Percentiles rank a stretch among this genome's conserved stretches.
Evolutionary conservation across 92 coral and sea anemone species (phyloP).

Genomic region (Zoanthus solanderi): DNA sequence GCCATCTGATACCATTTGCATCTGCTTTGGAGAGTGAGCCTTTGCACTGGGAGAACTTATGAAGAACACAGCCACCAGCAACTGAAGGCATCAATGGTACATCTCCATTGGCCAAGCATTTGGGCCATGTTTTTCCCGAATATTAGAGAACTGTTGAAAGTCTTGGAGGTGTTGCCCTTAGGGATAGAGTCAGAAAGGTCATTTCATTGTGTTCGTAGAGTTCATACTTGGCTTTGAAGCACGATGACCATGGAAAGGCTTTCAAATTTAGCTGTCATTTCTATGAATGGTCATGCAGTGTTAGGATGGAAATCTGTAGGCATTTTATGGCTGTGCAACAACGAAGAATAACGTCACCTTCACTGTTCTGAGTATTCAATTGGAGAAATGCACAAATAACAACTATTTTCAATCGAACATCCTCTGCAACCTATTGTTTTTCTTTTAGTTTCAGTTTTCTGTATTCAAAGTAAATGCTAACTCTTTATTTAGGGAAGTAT

Average conservation of each 20-base stretch:
- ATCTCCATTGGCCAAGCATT: constrained; percentile 15
- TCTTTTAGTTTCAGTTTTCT: too few species aligned
- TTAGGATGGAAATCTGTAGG: constrained; percentile 1
- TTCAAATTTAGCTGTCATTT: constrained; percentile 5
- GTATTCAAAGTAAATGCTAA: too few species aligned
- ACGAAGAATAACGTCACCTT: constrained; percentile 10
- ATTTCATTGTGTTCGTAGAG: constrained; percentile 9
- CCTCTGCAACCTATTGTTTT: too few species aligned
- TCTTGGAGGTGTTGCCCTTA: not conserved
- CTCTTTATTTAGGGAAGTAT: too few species aligned
- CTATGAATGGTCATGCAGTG: constrained; percentile 21
- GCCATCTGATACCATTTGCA: not conserved
- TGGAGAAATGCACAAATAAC: too few species aligned
- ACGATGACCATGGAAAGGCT: constrained; percentile 1
- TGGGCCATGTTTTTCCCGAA: not conserved
- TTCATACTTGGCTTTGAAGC: constrained; percentile 6
- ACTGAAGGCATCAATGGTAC: not conserved
- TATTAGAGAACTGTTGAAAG: too few species aligned
- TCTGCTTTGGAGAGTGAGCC: too few species aligned
- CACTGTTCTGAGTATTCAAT: constrained; percentile 2
- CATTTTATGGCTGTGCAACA: not conserved
- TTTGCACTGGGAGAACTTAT: too few species aligned
- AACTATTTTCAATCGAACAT: too few species aligned
- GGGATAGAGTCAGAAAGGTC: constrained; percentile 7
- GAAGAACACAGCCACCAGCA: too few species aligned